Evolutionary conservation across 2,888 invertebrate genomes (phyloP).

Genomic region (Oxystoma pomonae): DNA sequence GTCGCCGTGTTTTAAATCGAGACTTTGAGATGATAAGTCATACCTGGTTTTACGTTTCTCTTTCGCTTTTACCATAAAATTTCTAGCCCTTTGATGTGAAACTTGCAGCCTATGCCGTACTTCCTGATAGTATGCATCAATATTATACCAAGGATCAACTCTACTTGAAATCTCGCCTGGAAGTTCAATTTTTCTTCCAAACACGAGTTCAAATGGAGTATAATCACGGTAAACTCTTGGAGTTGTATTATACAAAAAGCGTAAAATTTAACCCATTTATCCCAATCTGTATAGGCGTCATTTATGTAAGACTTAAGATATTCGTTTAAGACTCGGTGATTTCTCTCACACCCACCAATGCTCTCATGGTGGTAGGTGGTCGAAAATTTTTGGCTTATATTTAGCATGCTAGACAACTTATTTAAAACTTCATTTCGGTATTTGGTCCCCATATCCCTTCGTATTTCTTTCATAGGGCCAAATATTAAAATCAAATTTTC

Average conservation of each 20-base stretch:
- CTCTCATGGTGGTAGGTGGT: slow-evolving; percentile 46
- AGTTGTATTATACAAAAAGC: no score
- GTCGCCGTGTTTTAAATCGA: not conserved
- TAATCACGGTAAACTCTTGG: no score
- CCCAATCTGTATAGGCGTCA: not conserved
- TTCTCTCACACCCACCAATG: not conserved
- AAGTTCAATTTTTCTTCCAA: not conserved
- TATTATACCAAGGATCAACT: no score
- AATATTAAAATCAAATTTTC: slow-evolving; percentile 22
- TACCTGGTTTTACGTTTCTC: not conserved
- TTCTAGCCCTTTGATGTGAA: not conserved
- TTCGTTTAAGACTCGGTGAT: not conserved
- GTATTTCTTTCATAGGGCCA: slow-evolving; percentile 10
- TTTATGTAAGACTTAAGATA: not conserved
- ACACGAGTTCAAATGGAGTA: not conserved
- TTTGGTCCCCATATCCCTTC: slow-evolving; percentile 15
- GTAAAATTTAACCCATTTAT: not conserved
- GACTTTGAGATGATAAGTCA: not conserved
- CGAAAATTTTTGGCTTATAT: slow-evolving; percentile 10
- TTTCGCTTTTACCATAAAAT: not conserved
- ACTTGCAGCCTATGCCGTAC: not conserved
- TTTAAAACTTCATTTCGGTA: slow-evolving; percentile 12
- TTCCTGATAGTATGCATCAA: no score
- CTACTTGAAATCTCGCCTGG: not conserved
- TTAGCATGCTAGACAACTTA: slow-evolving; percentile 6